phyloP scores from a whole-genome alignment of 2,113 vertebrate genomes.

The Centropus unirufus region DNA sequence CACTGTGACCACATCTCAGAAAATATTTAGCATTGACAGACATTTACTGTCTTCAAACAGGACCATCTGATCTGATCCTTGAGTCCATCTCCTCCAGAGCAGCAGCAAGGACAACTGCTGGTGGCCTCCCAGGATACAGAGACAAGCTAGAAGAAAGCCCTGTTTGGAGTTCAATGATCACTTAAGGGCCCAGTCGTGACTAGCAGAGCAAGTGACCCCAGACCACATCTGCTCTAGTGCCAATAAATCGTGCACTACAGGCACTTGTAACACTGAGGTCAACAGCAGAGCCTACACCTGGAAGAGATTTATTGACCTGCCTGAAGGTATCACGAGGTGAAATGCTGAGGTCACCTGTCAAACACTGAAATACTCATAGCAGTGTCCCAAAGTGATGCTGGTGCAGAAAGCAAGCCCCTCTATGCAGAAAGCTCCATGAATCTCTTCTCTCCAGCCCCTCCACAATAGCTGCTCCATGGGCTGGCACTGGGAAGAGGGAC shows the following conservation, averaged over 20 bases:
- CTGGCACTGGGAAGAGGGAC: neutral
- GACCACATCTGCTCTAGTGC: neutral
- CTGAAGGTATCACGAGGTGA: neutral
- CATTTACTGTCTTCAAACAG: neutral
- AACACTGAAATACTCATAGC: neutral
- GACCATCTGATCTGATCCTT: neutral
- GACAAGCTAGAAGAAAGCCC: neutral
- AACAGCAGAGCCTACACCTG: neutral
- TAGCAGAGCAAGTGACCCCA: neutral
- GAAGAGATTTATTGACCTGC: neutral
- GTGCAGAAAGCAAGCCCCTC: neutral
- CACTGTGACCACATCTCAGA: fast-evolving
- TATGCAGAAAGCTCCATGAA: neutral
- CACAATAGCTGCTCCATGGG: neutral
- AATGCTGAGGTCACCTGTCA: neutral
- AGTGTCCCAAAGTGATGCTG: no score
- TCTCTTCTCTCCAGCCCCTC: neutral
- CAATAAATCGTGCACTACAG: neutral
- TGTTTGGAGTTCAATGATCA: neutral
- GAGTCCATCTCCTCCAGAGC: neutral
- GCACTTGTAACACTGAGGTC: neutral
- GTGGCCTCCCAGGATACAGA: neutral
- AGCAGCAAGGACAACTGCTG: neutral
- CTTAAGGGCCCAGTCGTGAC: neutral
- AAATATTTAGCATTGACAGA: neutral